phyloP scores from a whole-genome alignment of 2,888 invertebrate genomes.

The Noctua janthina region DNA sequence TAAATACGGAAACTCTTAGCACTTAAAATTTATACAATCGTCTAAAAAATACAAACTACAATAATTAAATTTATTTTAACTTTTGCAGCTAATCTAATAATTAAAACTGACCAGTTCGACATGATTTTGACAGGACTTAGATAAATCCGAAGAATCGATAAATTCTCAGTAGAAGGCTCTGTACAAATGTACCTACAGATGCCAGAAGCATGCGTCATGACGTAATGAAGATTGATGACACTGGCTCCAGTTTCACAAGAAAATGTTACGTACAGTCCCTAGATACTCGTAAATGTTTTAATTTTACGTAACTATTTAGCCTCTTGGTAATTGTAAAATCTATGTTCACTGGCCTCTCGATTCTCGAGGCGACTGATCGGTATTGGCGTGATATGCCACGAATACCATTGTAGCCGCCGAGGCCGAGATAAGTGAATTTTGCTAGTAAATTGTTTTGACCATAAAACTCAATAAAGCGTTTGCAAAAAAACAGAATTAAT shows the following conservation, averaged over 20 bases:
- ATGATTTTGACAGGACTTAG: neutral
- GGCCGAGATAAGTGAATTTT: constrained; percentile 35
- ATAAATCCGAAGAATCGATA: constrained; percentile 4
- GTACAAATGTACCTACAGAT: neutral
- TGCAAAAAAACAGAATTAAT: constrained; percentile 13
- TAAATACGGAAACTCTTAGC: neutral
- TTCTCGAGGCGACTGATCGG: constrained; percentile 44
- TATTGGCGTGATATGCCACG: constrained; percentile 62
- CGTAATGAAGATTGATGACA: constrained; percentile 53
- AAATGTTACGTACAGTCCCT: constrained; percentile 37
- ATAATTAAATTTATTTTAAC: neutral
- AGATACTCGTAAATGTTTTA: constrained; percentile 30
- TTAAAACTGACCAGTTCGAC: neutral
- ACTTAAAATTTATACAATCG: neutral
- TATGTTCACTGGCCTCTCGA: constrained; percentile 42
- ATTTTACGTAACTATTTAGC: constrained; percentile 41
- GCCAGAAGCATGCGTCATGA: constrained; percentile 11
- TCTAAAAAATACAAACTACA: neutral
- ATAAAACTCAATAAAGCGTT: constrained; percentile 8
- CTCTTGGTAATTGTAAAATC: constrained; percentile 45
- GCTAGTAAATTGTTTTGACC: constrained; percentile 14
- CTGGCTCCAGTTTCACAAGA: constrained; percentile 29
- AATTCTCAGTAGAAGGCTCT: neutral
- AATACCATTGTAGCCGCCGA: constrained; percentile 47
- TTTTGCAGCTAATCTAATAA: constrained; percentile 2